phyloP scores from a whole-genome alignment of 1,140 invertebrate species.

The Laupala kohalensis region DNA sequence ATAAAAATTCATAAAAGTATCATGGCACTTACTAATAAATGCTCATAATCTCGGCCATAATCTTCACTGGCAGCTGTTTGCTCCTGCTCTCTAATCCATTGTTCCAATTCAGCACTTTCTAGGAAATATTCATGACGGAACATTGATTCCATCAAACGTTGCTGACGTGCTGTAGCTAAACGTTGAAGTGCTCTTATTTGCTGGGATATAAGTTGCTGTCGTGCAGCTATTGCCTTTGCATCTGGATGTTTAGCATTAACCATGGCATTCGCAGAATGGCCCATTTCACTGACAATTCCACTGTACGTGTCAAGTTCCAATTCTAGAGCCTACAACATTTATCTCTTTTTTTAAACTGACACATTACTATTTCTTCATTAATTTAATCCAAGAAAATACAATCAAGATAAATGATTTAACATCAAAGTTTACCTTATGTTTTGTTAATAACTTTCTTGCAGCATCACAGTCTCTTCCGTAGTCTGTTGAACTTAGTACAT shows the following conservation, averaged over 20 bases:
- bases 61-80: constrained; percentile 84
- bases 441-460: constrained; percentile 79
- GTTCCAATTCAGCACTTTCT: constrained; percentile 80
- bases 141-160: constrained; percentile 79
- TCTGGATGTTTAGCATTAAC: constrained; percentile 64
- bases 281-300: constrained; percentile 85
- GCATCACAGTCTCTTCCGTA: constrained; percentile 78
- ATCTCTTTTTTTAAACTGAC: background rate
- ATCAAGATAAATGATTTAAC: too few relatives aligned
- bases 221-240: constrained; percentile 59
- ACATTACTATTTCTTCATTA: too few relatives aligned
- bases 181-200: constrained; percentile 70
- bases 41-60: constrained; percentile 95
- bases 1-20: constrained; percentile 8
- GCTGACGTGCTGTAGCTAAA: constrained; percentile 62
- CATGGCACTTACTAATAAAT: constrained; percentile 53
- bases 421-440: constrained; percentile 86
- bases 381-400: too few relatives aligned
- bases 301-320: constrained; percentile 87
- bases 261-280: constrained; percentile 67
- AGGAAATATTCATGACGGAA: constrained; percentile 85
- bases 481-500: constrained; percentile 65
- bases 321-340: constrained; percentile 54
- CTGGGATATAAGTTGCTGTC: constrained; percentile 62
- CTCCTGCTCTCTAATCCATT: constrained; percentile 90